Base-by-base conservation (phyloP, 2,797 vertebrate species). In the Knipowitschia caucasica region DNA sequence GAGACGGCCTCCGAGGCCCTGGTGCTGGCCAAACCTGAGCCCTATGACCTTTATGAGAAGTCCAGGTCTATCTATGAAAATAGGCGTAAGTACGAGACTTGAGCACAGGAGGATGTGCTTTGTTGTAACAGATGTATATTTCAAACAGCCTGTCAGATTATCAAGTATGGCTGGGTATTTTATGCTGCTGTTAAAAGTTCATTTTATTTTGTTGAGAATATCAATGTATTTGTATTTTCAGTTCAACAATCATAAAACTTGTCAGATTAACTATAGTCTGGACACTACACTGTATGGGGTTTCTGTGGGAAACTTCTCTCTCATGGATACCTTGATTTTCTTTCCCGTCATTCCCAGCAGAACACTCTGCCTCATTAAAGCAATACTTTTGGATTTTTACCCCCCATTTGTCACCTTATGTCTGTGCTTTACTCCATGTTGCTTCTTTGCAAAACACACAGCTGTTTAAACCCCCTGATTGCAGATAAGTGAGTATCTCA, bases 21-120 rank as follows among this genome's bases (percentile, higher is more conserved):
- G 91, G 93, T 94, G 79, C 90, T 93, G 71, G 88, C 90, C 81
- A 96, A 95, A 90, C 93, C 95, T 51, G 95, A 98, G 79, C 95
- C 95, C 5, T 97, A 92, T 64, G 95, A 97, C 88, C 93, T 97
- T 82, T 98, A 95, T 86, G 94, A 97, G 90, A 95, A 95, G 91
- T 96, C 95, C 82, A 94, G 94, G 89, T 92, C 94, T 87, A 93
- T 98, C 92, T 99, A 94, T 97, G 96, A 98, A 92, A 86, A 77
- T 94, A 95, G 95, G 94, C 95, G 96, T 99, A 98, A 98, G 95
- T 99, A 87, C 81, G 64, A 11, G 71, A 54, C 57, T 63, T 44
- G 43, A 47, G 9, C 43, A 25, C 12, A 38, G 51, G 30, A 17
- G 21, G 50, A 64, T 67, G 56, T 59, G 44, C 44, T 43, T 25